phyloP scores from a whole-genome alignment of 2,797 vertebrate genomes.

The Liparis tanakae region DNA sequence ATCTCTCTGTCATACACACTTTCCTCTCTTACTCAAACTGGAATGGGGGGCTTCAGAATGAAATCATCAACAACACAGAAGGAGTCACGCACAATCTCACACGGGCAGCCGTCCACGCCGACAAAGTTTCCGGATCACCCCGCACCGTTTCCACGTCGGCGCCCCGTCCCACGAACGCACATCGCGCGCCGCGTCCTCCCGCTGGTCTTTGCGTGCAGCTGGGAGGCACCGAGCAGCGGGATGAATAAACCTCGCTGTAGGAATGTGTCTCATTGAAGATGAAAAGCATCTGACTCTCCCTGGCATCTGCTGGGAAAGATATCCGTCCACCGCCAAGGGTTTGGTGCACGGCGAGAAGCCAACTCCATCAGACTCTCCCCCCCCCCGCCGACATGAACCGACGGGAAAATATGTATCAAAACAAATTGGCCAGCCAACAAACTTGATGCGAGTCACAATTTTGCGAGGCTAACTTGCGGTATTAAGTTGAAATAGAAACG shows the following conservation, averaged over 20 bases:
- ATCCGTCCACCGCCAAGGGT: constrained; percentile 76
- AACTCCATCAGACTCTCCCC: constrained; percentile 69
- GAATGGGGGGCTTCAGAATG: constrained; percentile 35
- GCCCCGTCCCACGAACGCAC: constrained; percentile 37
- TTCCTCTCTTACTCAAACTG: neutral
- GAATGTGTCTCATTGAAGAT: constrained; percentile 82
- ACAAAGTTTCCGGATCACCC: constrained; percentile 48
- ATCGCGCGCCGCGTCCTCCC: constrained; percentile 43
- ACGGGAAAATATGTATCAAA: constrained; percentile 63
- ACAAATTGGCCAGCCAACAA: constrained; percentile 70
- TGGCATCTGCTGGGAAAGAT: constrained; percentile 81
- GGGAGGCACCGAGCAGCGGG: constrained; percentile 61
- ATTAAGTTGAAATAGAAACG: constrained; percentile 49
- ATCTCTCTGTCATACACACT: neutral
- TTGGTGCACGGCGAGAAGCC: constrained; percentile 70
- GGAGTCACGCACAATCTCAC: constrained; percentile 39
- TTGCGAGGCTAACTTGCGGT: constrained; percentile 56
- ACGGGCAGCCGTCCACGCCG: constrained; percentile 48
- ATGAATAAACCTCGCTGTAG: constrained; percentile 75
- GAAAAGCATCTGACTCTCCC: constrained; percentile 81
- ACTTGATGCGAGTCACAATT: constrained; percentile 63
- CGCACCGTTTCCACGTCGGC: constrained; percentile 34
- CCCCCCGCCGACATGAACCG: constrained; percentile 59
- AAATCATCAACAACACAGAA: constrained; percentile 45
- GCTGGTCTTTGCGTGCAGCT: constrained; percentile 42